A percentile compares a stretch with the other conserved stretches of the same genome.
phyloP scores from a whole-genome alignment of 2,113 vertebrate genomes.

The Anoplopoma fimbria region DNA sequence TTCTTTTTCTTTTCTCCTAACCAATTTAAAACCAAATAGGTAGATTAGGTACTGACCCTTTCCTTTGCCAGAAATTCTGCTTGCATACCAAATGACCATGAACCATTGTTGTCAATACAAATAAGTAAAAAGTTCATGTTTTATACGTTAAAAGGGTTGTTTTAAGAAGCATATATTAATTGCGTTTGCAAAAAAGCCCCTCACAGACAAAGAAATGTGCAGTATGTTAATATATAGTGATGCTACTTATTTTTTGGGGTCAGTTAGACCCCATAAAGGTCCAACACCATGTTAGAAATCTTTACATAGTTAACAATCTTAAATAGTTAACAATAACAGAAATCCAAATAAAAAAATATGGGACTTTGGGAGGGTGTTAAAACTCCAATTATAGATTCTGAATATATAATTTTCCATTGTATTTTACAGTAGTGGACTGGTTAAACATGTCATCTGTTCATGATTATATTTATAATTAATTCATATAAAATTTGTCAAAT shows the following conservation, averaged over 20 bases:
- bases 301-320: neutral
- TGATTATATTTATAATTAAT: neutral
- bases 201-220: neutral
- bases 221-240: neutral
- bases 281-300: neutral
- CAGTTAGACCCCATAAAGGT: neutral
- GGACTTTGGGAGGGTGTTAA: neutral
- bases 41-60: neutral
- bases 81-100: neutral
- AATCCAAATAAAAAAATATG: neutral
- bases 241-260: neutral
- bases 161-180: neutral
- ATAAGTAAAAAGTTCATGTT: neutral
- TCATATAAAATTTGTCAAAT: neutral
- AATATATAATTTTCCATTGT: neutral
- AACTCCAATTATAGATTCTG: neutral
- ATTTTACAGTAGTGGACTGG: neutral
- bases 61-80: neutral
- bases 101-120: neutral
- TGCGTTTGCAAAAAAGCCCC: neutral
- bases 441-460: neutral
- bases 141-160: neutral
- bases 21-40: neutral
- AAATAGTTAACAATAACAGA: neutral
- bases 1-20: neutral